Evolutionary conservation across 2,888 invertebrate genomes (phyloP), one percentile per base, ranked within the genome.

Genomic region (Dascillus cervinus): DNA sequence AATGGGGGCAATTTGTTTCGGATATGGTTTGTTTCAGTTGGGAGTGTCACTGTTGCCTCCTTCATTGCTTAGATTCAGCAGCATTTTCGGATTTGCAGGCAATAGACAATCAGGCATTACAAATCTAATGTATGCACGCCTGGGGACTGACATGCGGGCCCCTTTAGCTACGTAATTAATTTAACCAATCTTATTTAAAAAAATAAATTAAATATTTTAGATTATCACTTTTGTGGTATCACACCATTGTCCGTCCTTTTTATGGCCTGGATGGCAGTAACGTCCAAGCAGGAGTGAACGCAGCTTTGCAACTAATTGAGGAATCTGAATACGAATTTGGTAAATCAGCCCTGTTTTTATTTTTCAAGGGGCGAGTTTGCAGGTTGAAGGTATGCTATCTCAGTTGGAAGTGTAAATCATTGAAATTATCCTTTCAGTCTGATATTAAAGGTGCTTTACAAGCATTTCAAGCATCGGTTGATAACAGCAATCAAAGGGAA

Each of bases 1-100:
- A 21, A 74, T 79, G 71, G 71, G 76, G 3, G 76, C 78, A 0
- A 76, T 80, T 3, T 76, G 77, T 47, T 81, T 82, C 53, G 82
- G 81, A 3, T 80, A 77, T 46, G 82, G 82, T 8, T 62, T 78
- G 19, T 77, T 82, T 50, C 79, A 80, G 50, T 58, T 82, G 31
- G 75, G 76, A 39, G 69, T 80, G 29, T 81, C 81, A 4, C 62
- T 82, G 32, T 60, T 81, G 25, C 80, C 81, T 3, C 75, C 79
- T 1, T 74, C 76, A 12, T 50, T 80, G 25, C 52, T 73, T n/a
- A 68, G 65, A 44, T 49, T 75, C 13, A 75, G 76, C 3, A 75
- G 73, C 49, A 69, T 81, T 51, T 58, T 81, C 47, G 82, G 81
- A 2, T 79, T 81, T 56, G 72, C 73, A 37, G 77, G 78, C 1